These are phyloP conservation scores for Calephelis virginiensis DNA, from an alignment of 1,140 invertebrate genomes.

Conservation along the genomic window DNA sequence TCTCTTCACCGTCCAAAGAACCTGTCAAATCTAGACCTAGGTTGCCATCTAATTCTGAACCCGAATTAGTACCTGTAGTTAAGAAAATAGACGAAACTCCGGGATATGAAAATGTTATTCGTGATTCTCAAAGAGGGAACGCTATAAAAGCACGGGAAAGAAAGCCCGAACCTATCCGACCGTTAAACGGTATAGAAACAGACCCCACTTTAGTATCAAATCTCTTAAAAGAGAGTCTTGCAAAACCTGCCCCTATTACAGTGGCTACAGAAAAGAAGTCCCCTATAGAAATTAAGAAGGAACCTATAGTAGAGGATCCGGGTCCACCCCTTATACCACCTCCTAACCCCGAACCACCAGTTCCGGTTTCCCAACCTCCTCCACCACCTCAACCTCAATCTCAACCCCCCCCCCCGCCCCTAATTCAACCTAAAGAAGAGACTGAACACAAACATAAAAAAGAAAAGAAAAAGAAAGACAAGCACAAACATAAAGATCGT, in stretches of 20 bases:
- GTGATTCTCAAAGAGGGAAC: constrained; percentile 55
- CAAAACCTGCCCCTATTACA: constrained; percentile 63
- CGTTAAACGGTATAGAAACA: constrained; percentile 69
- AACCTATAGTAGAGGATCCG: constrained; percentile 37
- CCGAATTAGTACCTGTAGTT: constrained; percentile 61
- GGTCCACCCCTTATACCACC: constrained; percentile 25
- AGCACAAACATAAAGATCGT: constrained; percentile 76
- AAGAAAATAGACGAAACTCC: constrained; percentile 72
- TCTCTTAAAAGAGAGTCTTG: constrained; percentile 72
- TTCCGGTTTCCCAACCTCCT: constrained; percentile 20
- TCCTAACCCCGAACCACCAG: constrained; percentile 16
- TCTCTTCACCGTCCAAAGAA: constrained; percentile 63
- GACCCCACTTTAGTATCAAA: constrained; percentile 71
- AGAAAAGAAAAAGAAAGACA: constrained; percentile 77
- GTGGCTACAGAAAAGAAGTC: constrained; percentile 56
- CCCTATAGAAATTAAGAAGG: constrained; percentile 52
- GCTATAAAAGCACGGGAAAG: constrained; percentile 43
- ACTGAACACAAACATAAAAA: constrained; percentile 67
- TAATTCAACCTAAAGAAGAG: constrained; percentile 37
- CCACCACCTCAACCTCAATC: constrained; percentile 26
- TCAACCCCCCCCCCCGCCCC: constrained; percentile 25
- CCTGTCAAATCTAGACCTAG: constrained; percentile 42
- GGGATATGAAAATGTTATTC: constrained; percentile 61
- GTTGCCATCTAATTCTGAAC: constrained; percentile 55
- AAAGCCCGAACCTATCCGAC: constrained; percentile 42